Evolutionary conservation across 2,888 invertebrate species (phyloP).

Genomic region (Stenodera caucasica): DNA sequence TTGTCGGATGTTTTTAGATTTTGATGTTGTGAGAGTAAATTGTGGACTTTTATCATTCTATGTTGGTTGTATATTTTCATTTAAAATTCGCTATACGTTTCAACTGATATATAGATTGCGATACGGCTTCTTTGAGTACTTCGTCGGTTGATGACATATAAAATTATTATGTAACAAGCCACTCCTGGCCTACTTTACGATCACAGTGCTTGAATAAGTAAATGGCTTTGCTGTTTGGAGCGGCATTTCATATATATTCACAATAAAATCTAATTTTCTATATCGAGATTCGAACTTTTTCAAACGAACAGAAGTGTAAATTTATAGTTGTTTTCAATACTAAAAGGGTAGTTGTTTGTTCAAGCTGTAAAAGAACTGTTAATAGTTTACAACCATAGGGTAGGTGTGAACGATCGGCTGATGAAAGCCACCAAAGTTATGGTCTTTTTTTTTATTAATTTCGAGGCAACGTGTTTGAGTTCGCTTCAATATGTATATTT

Average conservation of each 20-base stretch:
- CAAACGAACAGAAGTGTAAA: constrained; percentile 4
- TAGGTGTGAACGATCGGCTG: constrained; percentile 33
- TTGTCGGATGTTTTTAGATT: constrained; percentile 22
- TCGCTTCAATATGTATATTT: constrained; percentile 40
- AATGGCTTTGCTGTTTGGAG: background rate
- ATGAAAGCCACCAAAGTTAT: constrained; percentile 32
- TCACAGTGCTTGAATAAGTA: background rate
- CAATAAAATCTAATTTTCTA: background rate
- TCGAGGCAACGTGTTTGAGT: constrained; percentile 41
- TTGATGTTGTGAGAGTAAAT: constrained; percentile 20
- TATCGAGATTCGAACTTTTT: too few relatives aligned
- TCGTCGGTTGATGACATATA: constrained; percentile 20
- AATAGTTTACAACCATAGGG: constrained; percentile 31
- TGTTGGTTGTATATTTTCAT: constrained; percentile 15
- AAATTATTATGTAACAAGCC: constrained; percentile 27
- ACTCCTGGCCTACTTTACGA: constrained; percentile 20
- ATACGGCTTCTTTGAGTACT: constrained; percentile 11
- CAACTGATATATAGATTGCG: constrained; percentile 11
- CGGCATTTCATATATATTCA: background rate
- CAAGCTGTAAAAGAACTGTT: constrained; percentile 31
- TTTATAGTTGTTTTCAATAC: constrained; percentile 13
- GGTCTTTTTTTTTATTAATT: constrained; percentile 35
- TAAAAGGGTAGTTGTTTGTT: constrained; percentile 31
- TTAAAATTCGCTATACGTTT: constrained; percentile 24
- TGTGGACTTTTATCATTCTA: constrained; percentile 8